These are phyloP conservation scores for Zygothrica quintamaculata DNA, from an alignment of 2,888 invertebrate species.

Conservation along the genomic window DNA sequence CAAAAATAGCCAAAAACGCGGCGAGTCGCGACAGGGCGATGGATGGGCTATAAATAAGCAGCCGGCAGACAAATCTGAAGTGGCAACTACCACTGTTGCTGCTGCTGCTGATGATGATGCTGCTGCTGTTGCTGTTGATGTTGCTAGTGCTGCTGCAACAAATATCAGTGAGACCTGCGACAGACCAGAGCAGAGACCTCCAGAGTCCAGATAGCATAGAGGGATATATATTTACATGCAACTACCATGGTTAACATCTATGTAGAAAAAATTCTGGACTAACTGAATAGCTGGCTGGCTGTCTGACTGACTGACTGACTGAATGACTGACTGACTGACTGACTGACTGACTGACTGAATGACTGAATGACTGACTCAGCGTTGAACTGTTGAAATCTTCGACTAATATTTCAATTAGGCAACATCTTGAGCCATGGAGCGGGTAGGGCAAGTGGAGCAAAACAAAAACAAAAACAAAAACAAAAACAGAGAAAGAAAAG, in stretches of 20 bases:
- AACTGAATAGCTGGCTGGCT: too few species aligned
- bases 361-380: conserved; percentile 58
- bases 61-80: conserved; percentile 63
- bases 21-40: conserved; percentile 72
- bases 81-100: conserved; percentile 32
- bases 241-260: conserved; percentile 12
- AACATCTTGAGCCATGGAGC: conserved; percentile 4
- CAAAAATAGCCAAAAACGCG: conserved; percentile 68
- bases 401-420: conserved; percentile 79
- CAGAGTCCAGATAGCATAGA: too few species aligned
- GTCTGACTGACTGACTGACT: conserved; percentile 1
- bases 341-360: too few species aligned
- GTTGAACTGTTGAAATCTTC: conserved; percentile 47
- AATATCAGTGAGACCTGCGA: too few species aligned
- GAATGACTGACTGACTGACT: too few species aligned
- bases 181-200: neutral
- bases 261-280: neutral
- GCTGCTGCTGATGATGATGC: conserved; percentile 1
- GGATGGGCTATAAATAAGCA: conserved; percentile 77
- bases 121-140: conserved; percentile 35
- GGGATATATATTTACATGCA: neutral
- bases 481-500: conserved; percentile 10
- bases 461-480: conserved; percentile 11
- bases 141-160: conserved; percentile 1
- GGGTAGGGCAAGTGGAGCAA: conserved; percentile 8